These are phyloP conservation scores for Hyperoplus immaculatus DNA, from an alignment of 2,797 vertebrate species.

Conservation along the genomic window DNA sequence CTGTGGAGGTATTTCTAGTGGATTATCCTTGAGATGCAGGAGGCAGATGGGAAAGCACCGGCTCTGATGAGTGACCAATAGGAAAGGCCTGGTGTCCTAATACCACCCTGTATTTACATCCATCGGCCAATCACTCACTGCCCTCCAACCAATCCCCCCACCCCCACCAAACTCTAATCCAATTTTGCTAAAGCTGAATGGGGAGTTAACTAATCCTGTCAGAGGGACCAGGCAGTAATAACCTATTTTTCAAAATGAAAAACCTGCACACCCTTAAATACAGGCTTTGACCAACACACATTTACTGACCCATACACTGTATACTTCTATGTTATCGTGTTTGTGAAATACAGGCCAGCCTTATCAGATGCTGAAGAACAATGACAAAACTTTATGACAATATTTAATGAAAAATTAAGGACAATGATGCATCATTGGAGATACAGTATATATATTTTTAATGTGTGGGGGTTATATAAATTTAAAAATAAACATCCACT, in stretches of 20 bases:
- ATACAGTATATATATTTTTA: background rate
- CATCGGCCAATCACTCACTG: constrained; percentile 76
- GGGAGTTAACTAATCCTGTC: constrained; percentile 83
- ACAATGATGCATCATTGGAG: background rate
- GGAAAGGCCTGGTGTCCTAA: constrained; percentile 61
- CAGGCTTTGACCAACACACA: constrained; percentile 5
- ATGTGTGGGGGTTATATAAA: no score
- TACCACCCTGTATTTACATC: constrained; percentile 77
- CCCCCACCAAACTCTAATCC: constrained; percentile 80
- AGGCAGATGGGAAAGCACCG: constrained; percentile 83
- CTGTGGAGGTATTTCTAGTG: constrained; percentile 84
- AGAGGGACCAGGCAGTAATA: constrained; percentile 69
- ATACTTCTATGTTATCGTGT: background rate
- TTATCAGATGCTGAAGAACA: background rate
- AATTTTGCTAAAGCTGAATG: constrained; percentile 83
- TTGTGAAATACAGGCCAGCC: background rate
- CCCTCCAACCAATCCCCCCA: constrained; percentile 50
- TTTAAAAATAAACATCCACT: no score
- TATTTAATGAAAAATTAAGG: background rate
- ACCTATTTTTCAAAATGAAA: constrained; percentile 74
- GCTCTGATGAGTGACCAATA: constrained; percentile 73
- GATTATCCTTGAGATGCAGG: constrained; percentile 86
- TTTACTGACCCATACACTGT: constrained; percentile 1
- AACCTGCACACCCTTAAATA: constrained; percentile 52
- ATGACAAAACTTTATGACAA: background rate